Conservation (phyloP, 2,113 vertebrate genomes). For the Stictonetta naevosa region DNA sequence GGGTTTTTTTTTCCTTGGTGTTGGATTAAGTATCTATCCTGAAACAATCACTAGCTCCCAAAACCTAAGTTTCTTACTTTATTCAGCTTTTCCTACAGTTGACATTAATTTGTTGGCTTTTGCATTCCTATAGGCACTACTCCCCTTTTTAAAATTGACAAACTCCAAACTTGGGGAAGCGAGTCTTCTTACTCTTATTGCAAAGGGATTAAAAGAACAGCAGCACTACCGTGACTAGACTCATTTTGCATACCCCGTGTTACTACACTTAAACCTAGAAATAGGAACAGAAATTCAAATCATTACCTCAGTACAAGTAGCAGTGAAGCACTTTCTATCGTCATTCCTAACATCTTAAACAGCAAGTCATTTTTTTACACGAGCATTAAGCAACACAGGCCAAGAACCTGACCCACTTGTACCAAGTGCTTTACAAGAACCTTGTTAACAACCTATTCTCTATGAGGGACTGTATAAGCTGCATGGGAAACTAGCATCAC, state of each 20-base stretch:
- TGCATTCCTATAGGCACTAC: background rate
- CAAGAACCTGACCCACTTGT: background rate
- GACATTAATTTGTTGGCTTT: background rate
- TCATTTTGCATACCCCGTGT: background rate
- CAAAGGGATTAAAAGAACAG: background rate
- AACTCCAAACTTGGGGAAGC: background rate
- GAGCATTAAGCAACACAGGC: background rate
- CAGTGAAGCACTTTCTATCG: background rate
- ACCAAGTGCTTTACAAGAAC: background rate
- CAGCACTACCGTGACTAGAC: background rate
- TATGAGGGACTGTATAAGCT: background rate
- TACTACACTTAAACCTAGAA: background rate
- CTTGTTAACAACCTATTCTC: background rate
- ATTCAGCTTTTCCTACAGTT: background rate
- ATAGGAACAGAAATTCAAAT: background rate
- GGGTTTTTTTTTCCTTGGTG: background rate
- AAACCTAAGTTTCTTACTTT: background rate
- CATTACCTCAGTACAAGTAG: background rate
- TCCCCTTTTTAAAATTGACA: background rate
- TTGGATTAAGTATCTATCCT: background rate
- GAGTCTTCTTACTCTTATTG: background rate
- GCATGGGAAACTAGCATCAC: rapidly evolving
- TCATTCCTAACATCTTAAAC: background rate
- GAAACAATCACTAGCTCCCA: background rate
- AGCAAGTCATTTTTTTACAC: background rate